Conservation (phyloP, 2,888 invertebrate genomes). For the Aricia artaxerxes region DNA sequence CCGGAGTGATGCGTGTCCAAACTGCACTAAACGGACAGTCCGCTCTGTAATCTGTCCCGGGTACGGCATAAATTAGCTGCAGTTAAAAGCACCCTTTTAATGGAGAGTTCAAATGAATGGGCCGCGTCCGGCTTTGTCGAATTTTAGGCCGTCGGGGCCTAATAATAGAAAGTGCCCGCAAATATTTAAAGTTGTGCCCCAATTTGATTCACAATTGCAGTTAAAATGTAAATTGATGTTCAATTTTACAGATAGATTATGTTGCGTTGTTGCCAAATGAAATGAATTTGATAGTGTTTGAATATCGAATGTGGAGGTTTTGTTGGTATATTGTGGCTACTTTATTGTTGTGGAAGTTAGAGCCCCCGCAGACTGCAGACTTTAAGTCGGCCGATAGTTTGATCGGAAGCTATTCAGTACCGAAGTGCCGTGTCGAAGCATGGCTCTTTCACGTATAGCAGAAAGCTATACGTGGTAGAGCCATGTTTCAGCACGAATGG, state of each 20-base stretch:
- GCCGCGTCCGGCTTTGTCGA: constrained; percentile 43
- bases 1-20: constrained; percentile 35
- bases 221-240: constrained; percentile 34
- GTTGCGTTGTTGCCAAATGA: constrained; percentile 12
- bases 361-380: no score
- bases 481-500: no score
- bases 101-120: constrained; percentile 74
- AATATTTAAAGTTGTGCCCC: constrained; percentile 41
- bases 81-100: constrained; percentile 77
- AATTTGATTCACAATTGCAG: constrained; percentile 35
- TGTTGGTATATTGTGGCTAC: background rate
- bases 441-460: no score
- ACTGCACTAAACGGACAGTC: constrained; percentile 52
- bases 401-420: no score
- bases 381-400: no score
- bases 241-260: constrained; percentile 34
- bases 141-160: constrained; percentile 40
- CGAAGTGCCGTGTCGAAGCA: no score
- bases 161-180: constrained; percentile 40
- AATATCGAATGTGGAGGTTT: background rate
- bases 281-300: constrained; percentile 1
- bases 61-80: constrained; percentile 70
- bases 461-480: no score
- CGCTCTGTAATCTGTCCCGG: constrained; percentile 73
- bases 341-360: background rate